Conservation (phyloP, 2,888 invertebrate genomes). For the Onchidella celtica region DNA sequence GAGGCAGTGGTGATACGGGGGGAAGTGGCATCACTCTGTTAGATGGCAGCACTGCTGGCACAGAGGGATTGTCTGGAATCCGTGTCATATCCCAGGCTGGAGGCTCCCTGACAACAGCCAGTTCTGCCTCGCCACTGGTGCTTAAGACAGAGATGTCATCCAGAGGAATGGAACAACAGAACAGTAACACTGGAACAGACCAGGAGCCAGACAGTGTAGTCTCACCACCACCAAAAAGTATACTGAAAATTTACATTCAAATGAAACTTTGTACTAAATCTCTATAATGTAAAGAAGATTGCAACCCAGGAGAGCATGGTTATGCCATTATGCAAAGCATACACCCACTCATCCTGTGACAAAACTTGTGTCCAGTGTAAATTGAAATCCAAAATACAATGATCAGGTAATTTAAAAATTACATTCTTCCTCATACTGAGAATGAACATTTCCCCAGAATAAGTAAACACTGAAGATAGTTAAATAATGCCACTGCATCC, state of each 20-base stretch:
- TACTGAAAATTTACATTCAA: neutral
- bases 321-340: too few relatives aligned
- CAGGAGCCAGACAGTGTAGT: neutral
- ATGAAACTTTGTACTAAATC: neutral
- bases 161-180: neutral
- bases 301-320: too few relatives aligned
- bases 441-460: too few relatives aligned
- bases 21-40: neutral
- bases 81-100: conserved; percentile 24
- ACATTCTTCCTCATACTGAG: too few relatives aligned
- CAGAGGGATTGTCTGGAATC: neutral
- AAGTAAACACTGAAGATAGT: too few relatives aligned
- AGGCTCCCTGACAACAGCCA: neutral
- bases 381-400: too few relatives aligned
- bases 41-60: neutral
- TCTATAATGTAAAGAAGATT: too few relatives aligned
- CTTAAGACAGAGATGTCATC: neutral
- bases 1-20: neutral
- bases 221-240: neutral
- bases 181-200: neutral
- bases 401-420: too few relatives aligned
- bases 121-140: neutral
- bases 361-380: too few relatives aligned
- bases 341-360: too few relatives aligned
- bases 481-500: too few relatives aligned